Base-by-base conservation (phyloP, 2,113 vertebrate species). In the Trogon surrucura region DNA sequence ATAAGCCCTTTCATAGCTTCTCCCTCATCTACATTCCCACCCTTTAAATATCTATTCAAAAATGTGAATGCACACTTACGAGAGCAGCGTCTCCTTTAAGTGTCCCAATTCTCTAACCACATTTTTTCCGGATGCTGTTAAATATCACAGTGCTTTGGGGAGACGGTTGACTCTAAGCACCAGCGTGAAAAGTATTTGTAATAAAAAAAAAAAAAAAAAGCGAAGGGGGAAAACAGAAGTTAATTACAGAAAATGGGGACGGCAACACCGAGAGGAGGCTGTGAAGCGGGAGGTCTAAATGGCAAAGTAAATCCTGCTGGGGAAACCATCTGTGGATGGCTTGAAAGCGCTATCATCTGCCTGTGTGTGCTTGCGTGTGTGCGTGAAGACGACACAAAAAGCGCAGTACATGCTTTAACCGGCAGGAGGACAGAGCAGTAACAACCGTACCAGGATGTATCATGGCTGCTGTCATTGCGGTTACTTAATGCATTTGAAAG, bases 1-100 rank as follows among this genome's bases (percentile, higher is more conserved):
- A 97, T 94, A 95, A 93, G 75, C 91, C 50, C 90, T 96, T 96
- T 95, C 84, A 93, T 56, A 96, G 77, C 85, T 97, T 96, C 77
- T 93, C 69, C 26, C 74, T 91, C 85, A 87, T 95, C 93, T 93
- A 93, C 61, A 87, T 84, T 94, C 69, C 88, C 88, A 93, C 77
- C 91, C 91, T 90, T 38, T 87, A 78, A 97, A 89, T 85, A 90
- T 92, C 90, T 96, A 97, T 95, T 91, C 66, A 96, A 86, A 95
- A 95, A 84, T 45, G 78, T 97, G 96, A 95, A 96, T 93, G 85
- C 80, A 91, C 91, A 69, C 81, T 96, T 95, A 92, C 5, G 1
- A 95, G 36, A 91, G 84, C 84, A 64, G 36, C 69, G 79, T 93
- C 88, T 97, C 80, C 94, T 96, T 97, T 92, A 95, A 97, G 84